These are phyloP conservation scores for Alligator mississippiensis DNA, from an alignment of 2,113 vertebrate species.

Conservation along the genomic window DNA sequence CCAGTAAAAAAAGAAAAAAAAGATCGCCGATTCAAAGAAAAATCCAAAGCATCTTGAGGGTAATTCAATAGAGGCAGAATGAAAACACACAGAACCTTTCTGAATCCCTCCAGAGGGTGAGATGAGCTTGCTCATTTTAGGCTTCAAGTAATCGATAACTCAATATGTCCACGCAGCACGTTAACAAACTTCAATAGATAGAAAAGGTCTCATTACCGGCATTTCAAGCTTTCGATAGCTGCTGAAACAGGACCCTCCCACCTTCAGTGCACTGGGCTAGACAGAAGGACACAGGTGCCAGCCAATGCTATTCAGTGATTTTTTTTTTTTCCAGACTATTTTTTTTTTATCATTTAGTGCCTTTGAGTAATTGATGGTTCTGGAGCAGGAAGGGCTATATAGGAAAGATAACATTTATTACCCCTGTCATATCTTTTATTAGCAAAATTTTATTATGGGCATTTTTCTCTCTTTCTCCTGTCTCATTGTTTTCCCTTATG, in stretches of 20 bases:
- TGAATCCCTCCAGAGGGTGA: background rate
- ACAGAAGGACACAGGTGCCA: background rate
- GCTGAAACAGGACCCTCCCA: background rate
- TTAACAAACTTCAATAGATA: background rate
- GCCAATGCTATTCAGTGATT: accelerated
- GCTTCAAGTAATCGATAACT: background rate
- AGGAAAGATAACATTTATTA: constrained; percentile 14
- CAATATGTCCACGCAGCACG: accelerated
- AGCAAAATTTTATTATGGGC: background rate
- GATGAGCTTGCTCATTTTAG: background rate
- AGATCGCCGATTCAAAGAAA: background rate
- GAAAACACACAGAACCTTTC: background rate
- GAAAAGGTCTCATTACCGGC: accelerated
- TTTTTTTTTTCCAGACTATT: background rate
- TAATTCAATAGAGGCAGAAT: background rate
- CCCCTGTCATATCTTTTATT: constrained; percentile 33
- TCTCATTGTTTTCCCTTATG: background rate
- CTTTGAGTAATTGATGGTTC: background rate
- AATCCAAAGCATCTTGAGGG: background rate
- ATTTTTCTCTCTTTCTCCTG: constrained; percentile 26
- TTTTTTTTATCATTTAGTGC: accelerated
- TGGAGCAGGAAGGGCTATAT: background rate
- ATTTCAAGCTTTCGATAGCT: background rate
- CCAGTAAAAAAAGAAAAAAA: background rate
- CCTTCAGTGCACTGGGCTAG: background rate